Conservation (phyloP, 53 echinoderm and acorn worm species). For the Henricia sp. region DNA sequence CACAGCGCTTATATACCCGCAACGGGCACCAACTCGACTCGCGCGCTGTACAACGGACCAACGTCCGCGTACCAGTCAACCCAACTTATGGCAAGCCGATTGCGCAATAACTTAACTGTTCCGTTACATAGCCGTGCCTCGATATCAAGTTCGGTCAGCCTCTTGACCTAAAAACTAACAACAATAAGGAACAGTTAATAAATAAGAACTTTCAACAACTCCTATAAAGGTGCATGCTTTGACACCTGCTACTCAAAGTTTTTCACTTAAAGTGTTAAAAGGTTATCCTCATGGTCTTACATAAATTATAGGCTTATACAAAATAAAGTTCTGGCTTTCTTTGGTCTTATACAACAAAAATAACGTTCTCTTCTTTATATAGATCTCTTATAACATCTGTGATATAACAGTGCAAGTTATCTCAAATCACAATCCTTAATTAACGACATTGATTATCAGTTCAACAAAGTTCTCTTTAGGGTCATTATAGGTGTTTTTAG, state of each 20-base stretch:
- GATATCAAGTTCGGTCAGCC: conserved; percentile 4
- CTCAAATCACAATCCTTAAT: not conserved
- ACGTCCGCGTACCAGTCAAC: too few relatives aligned
- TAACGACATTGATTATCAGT: not conserved
- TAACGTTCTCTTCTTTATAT: not conserved
- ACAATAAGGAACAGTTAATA: not conserved
- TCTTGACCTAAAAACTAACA: conserved; percentile 2
- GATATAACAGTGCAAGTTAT: not conserved
- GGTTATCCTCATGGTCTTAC: not conserved
- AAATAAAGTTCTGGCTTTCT: not conserved
- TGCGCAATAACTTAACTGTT: not conserved
- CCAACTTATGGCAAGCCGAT: not conserved
- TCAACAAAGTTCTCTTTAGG: not conserved
- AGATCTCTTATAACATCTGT: not conserved
- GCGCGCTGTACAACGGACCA: too few relatives aligned
- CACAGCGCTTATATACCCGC: too few relatives aligned
- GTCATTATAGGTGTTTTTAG: not conserved
- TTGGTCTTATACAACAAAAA: not conserved
- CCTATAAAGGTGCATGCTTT: not conserved
- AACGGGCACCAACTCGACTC: too few relatives aligned
- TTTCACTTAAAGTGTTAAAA: not conserved
- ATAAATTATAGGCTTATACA: not conserved
- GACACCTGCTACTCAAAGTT: not conserved
- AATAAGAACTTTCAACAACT: not conserved
- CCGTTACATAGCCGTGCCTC: not conserved